Percentiles rank a stretch among this genome's conserved stretches.
phyloP scores from a whole-genome alignment of 2,888 invertebrate species.

The Sabatieria punctata region DNA sequence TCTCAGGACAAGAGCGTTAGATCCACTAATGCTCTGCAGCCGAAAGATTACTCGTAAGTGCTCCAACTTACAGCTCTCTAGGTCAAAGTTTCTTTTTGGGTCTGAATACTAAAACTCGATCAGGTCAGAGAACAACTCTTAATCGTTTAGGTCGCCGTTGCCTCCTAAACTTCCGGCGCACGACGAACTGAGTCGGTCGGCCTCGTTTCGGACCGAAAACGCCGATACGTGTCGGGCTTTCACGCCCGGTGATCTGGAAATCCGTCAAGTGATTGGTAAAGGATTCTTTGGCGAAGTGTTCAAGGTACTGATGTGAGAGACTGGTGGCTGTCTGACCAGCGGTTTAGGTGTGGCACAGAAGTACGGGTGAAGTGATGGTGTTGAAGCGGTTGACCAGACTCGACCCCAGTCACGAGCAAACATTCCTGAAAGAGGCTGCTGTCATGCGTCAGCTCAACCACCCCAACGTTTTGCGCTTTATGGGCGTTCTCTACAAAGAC shows the following conservation, averaged over 20 bases:
- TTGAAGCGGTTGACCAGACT: constrained; percentile 78
- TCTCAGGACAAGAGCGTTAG: no score
- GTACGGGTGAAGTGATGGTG: constrained; percentile 83
- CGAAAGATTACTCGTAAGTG: no score
- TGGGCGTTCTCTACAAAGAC: constrained; percentile 81
- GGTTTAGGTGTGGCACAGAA: constrained; percentile 62
- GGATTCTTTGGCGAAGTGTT: constrained; percentile 77
- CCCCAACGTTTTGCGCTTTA: constrained; percentile 71
- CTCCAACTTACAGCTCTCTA: no score
- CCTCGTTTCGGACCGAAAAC: neutral
- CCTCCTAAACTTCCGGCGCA: neutral
- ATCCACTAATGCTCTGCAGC: no score
- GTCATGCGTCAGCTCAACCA: constrained; percentile 72
- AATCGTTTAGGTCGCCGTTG: neutral
- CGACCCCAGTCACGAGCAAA: constrained; percentile 81
- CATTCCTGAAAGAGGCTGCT: constrained; percentile 86
- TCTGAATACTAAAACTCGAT: no score
- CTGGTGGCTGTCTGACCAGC: constrained; percentile 51
- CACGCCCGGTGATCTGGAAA: constrained; percentile 68
- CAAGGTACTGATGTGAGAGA: constrained; percentile 23
- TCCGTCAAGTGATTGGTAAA: constrained; percentile 67
- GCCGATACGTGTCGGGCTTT: constrained; percentile 48
- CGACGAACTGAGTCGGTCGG: neutral
- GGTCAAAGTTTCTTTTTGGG: no score
- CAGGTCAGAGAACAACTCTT: no score